Base-by-base conservation (phyloP, 2,888 invertebrate species). In the Lepidochitona cinerea region DNA sequence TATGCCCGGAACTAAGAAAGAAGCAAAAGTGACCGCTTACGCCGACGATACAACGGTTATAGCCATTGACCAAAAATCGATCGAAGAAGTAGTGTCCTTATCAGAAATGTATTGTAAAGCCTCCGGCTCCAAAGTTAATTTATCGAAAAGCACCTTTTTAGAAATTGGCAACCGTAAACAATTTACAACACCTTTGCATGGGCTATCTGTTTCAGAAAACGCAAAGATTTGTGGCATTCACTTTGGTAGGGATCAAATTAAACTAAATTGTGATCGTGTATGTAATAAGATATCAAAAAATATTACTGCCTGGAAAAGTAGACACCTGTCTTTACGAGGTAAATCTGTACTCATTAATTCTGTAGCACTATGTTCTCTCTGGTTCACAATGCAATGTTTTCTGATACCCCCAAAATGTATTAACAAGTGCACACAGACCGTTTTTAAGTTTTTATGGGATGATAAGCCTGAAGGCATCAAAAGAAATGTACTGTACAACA, bases 131-230 rank as follows among this genome's bases (percentile, higher is more conserved):
- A 77, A 75, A 73, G 29, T 75, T 0, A 76, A 78, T 71, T 70
- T 74, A 49, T 59, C 41, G 33, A 79, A 79, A 71, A 71, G 74
- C 18, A 73, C 70, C 37, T 75, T 75, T 5, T 49, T 49, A 18
- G n/a, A 41, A 66, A 35, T 75, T 53, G 78, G 80, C 4, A 78
- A 76, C 70, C 78, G 75, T 78, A 75, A 78, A 18, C 23, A 35
- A 35, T 14, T 1, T 18, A 5, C 33, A 4, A n/a, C 18, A 23
- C 9, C 66, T 2, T 37, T 2, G 23, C 37, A n/a, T 66, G 37
- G 35, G 66, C 29, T 37, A 36, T 23, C 32, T 1, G 9, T 33
- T 9, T 14, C 23, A 36, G 18, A 4, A 49, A 49, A 49, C 49
- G 18, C 49, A 4, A 64, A 64, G 33, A 64, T 64, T 64, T 26